A percentile compares a stretch with the other conserved stretches of the same genome.
Evolutionary conservation across 2,888 invertebrate species (phyloP).

Genomic region (Sabatieria punctata): DNA sequence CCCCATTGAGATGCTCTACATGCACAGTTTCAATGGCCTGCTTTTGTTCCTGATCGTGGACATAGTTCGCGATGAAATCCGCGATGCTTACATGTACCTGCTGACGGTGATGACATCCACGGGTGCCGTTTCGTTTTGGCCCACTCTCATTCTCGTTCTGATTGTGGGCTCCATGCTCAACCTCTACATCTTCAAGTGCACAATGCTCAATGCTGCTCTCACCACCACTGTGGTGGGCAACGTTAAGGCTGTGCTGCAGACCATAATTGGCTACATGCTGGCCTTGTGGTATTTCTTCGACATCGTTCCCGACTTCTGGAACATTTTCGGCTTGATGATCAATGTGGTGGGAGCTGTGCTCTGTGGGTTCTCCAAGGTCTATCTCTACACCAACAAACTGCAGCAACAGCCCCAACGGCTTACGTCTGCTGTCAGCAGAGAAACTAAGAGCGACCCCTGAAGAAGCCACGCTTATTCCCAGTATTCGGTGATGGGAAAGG

Average conservation of each 20-base stretch:
- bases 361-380: conserved; percentile 4
- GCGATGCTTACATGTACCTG: conserved; percentile 18
- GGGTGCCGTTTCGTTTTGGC: too few relatives aligned
- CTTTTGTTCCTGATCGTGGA: conserved; percentile 25
- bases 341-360: neutral
- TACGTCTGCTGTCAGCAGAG: too few relatives aligned
- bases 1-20: conserved; percentile 23
- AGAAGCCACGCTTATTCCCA: too few relatives aligned
- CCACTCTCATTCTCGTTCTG: neutral
- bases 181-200: conserved; percentile 16
- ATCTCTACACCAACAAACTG: too few relatives aligned
- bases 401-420: too few relatives aligned
- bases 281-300: conserved; percentile 26
- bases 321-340: conserved; percentile 16
- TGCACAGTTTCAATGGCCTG: conserved; percentile 26
- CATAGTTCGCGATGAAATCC: too few relatives aligned
- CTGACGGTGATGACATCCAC: too few relatives aligned
- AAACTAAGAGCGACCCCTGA: too few relatives aligned
- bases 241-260: conserved; percentile 19
- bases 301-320: conserved; percentile 16
- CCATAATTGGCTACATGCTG: conserved; percentile 20
- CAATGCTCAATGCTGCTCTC: conserved; percentile 16
- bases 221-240: conserved; percentile 18
- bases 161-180: conserved; percentile 9
- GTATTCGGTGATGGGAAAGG: too few relatives aligned